Evolutionary conservation across 2,797 vertebrate genomes (phyloP).

Genomic region (Urocyon cinereoargenteus): DNA sequence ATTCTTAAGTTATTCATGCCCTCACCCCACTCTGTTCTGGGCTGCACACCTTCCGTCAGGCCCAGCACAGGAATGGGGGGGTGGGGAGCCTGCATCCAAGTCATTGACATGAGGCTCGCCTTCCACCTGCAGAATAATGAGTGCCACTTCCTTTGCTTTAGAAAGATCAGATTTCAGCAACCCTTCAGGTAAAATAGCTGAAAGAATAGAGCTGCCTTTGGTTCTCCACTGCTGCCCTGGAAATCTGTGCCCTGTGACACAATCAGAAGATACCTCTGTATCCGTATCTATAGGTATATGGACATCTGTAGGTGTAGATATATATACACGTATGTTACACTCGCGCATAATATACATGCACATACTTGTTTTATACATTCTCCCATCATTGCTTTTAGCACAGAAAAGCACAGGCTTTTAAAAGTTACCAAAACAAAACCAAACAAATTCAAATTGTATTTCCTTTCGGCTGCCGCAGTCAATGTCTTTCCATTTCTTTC

Average conservation of each 20-base stretch:
- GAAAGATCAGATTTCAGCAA: background rate
- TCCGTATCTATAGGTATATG: background rate
- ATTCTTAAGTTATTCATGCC: background rate
- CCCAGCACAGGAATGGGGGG: too few species aligned
- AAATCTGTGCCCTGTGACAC: background rate
- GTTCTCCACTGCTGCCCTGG: background rate
- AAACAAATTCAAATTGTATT: background rate
- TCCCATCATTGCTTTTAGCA: background rate
- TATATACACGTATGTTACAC: background rate
- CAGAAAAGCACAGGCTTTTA: background rate
- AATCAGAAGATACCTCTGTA: background rate
- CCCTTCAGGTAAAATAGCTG: background rate
- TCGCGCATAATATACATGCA: background rate
- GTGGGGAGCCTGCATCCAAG: background rate
- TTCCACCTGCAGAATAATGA: background rate
- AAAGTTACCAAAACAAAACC: background rate
- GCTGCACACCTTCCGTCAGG: fast-evolving
- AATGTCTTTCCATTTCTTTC: background rate
- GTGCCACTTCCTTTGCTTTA: background rate
- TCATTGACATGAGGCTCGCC: background rate
- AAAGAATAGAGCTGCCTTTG: background rate
- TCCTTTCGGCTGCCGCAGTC: background rate
- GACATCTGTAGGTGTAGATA: too few species aligned
- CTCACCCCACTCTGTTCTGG: background rate
- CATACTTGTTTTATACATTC: background rate